A percentile compares a stretch with the other conserved stretches of the same genome.
Conservation (phyloP, 2,113 vertebrate species). For the Peucedramus taeniatus region DNA sequence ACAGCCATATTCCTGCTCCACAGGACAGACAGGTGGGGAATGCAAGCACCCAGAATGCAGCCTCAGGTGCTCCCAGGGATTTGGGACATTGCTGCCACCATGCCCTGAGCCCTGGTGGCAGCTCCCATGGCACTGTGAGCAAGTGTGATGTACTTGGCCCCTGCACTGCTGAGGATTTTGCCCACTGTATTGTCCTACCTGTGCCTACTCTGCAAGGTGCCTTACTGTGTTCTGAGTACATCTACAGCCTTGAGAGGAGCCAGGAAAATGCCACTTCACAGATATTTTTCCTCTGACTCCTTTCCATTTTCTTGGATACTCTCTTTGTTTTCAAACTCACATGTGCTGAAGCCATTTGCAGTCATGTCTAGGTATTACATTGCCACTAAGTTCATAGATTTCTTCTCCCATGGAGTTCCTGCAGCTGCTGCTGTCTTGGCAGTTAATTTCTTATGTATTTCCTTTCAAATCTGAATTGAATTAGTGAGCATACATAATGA, state of each 20-base stretch:
- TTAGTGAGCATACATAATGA: constrained; percentile 20
- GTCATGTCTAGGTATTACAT: not conserved
- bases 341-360: constrained; percentile 12
- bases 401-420: not conserved
- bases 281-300: not conserved
- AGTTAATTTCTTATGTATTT: constrained; percentile 52
- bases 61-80: not conserved
- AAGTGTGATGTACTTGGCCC: not conserved
- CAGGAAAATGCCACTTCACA: not conserved
- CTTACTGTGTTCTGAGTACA: not conserved
- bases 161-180: not conserved
- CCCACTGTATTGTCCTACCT: rapidly evolving
- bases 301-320: not conserved
- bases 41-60: not conserved
- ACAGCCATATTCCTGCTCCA: not conserved
- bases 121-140: not conserved
- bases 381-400: not conserved
- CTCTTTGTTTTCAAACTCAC: not conserved
- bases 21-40: not conserved
- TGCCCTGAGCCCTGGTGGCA: not conserved
- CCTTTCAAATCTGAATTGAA: constrained; percentile 52
- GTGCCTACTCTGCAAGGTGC: not conserved
- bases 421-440: not conserved
- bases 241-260: not conserved
- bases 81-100: not conserved